phyloP scores from a whole-genome alignment of 2,888 invertebrate genomes.

The Acanthosepion esculentum region DNA sequence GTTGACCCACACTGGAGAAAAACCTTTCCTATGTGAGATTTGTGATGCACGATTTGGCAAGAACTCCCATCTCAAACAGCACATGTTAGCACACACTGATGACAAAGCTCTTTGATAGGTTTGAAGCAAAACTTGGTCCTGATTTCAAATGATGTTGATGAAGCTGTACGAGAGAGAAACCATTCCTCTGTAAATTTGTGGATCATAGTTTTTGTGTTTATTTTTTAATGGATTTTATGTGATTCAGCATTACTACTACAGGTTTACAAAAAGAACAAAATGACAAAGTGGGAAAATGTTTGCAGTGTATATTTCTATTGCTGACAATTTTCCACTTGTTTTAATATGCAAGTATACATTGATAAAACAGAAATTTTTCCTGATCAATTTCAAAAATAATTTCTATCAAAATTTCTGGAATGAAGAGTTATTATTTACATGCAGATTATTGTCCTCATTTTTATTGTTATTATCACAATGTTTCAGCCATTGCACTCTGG shows the following conservation, averaged over 20 bases:
- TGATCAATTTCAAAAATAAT: background rate
- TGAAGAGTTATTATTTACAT: no score
- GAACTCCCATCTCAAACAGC: background rate
- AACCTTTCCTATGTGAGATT: background rate
- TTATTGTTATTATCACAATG: no score
- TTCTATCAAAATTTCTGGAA: background rate
- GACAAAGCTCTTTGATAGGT: background rate
- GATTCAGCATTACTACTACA: background rate
- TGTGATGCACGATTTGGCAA: background rate
- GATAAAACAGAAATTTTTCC: no score
- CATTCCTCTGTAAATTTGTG: background rate
- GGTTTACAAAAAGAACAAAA: background rate
- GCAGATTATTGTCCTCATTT: no score
- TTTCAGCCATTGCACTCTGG: no score
- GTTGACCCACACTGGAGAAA: background rate
- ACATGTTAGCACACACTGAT: background rate
- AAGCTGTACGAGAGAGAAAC: background rate
- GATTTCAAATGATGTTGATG: background rate
- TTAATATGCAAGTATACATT: no score
- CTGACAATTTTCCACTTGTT: no score
- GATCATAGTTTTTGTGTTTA: background rate
- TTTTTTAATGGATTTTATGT: background rate
- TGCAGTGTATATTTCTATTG: background rate
- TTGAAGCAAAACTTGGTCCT: background rate
- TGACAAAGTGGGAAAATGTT: background rate